phyloP scores from a whole-genome alignment of 2,888 invertebrate genomes.

The Epinotia brunnichana region DNA sequence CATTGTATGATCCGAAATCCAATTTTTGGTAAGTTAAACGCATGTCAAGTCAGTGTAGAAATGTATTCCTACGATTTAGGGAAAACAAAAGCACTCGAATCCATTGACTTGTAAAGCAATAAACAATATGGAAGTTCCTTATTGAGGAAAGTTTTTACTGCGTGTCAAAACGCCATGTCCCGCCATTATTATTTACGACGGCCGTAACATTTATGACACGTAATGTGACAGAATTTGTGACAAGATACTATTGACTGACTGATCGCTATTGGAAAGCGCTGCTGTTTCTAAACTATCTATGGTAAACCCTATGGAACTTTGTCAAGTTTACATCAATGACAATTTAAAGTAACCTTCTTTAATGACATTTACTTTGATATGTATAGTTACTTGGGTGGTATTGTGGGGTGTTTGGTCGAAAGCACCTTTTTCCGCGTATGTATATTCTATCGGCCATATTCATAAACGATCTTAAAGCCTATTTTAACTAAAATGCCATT shows the following conservation, averaged over 20 bases:
- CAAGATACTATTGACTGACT: conserved; percentile 16
- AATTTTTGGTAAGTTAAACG: background rate
- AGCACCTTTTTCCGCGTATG: no score
- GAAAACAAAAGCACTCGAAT: conserved; percentile 27
- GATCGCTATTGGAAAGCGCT: background rate
- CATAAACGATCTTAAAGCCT: no score
- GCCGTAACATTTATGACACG: conserved; percentile 35
- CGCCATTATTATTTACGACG: conserved; percentile 32
- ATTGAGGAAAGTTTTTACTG: conserved; percentile 40
- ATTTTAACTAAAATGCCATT: no score
- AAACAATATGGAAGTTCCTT: conserved; percentile 36
- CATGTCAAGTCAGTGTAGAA: background rate
- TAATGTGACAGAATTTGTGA: conserved; percentile 37
- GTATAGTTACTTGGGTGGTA: no score
- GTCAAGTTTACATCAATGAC: no score
- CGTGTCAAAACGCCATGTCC: conserved; percentile 38
- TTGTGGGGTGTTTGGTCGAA: no score
- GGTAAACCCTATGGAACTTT: no score
- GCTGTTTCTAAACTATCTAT: background rate
- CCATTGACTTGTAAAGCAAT: conserved; percentile 33
- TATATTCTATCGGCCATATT: no score
- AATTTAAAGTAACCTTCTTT: no score
- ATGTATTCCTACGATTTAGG: background rate
- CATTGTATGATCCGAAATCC: no score
- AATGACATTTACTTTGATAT: no score